Evolutionary conservation across 1,140 invertebrate genomes (phyloP).

Genomic region (Asbolus verrucosus): DNA sequence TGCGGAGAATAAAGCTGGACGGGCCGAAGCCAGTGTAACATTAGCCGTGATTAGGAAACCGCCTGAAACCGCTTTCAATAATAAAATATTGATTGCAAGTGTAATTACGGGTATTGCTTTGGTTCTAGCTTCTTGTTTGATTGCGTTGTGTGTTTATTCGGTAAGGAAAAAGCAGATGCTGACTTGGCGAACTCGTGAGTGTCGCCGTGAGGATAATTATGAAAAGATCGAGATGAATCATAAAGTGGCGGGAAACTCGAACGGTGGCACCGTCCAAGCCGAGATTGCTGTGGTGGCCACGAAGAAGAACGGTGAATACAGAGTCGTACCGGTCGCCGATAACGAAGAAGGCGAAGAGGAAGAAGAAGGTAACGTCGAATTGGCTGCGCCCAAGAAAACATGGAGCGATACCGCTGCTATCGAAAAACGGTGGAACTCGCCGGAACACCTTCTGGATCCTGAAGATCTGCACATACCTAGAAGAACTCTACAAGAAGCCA

Average conservation of each 20-base stretch:
- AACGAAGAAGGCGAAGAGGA: constrained; percentile 67
- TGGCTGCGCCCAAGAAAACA: constrained; percentile 51
- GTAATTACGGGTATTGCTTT: constrained; percentile 71
- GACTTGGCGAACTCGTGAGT: constrained; percentile 59
- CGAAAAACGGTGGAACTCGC: constrained; percentile 53
- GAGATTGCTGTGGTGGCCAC: constrained; percentile 63
- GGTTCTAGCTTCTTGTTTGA: constrained; percentile 70
- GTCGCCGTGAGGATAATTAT: constrained; percentile 73
- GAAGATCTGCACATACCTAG: constrained; percentile 60
- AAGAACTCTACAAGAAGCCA: constrained; percentile 52
- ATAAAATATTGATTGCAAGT: constrained; percentile 69
- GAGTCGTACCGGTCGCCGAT: constrained; percentile 76
- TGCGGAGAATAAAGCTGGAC: constrained; percentile 83
- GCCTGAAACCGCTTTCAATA: constrained; percentile 66
- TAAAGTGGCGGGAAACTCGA: constrained; percentile 63
- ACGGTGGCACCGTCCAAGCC: constrained; percentile 51
- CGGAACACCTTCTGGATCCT: constrained; percentile 53
- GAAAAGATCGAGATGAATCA: constrained; percentile 82
- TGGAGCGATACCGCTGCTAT: constrained; percentile 2
- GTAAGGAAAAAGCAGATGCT: constrained; percentile 64
- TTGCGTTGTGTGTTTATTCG: constrained; percentile 72
- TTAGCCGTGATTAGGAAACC: constrained; percentile 72
- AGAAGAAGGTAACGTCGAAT: constrained; percentile 63
- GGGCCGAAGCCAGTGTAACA: constrained; percentile 76
- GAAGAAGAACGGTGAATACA: constrained; percentile 75